Evolutionary conservation across 2,888 invertebrate species (phyloP).

Genomic region (Tetragonisca angustula): DNA sequence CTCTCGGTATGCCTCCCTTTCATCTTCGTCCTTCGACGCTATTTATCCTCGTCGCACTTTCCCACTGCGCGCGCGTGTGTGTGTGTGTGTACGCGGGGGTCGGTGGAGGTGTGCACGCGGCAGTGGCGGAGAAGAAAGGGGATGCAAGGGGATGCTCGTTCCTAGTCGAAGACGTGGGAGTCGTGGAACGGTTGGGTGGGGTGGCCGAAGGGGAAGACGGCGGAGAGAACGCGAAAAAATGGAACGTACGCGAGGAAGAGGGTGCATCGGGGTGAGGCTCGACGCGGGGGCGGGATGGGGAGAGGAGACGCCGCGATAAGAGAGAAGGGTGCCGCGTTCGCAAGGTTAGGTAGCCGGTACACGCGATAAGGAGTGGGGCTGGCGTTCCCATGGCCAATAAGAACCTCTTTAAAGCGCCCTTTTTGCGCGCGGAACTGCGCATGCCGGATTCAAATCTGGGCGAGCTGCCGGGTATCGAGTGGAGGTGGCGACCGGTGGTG

Average conservation of each 20-base stretch:
- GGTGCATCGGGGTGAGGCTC: conserved; percentile 65
- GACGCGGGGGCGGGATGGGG: conserved; percentile 40
- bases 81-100: conserved; percentile 20
- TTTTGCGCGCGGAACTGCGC: conserved; percentile 77
- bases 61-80: not conserved
- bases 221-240: conserved; percentile 37
- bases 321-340: conserved; percentile 68
- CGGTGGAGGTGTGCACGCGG: not conserved
- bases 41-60: conserved; percentile 56
- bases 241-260: conserved; percentile 64
- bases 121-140: not conserved
- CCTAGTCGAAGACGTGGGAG: conserved; percentile 54
- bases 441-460: conserved; percentile 80
- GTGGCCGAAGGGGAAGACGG: conserved; percentile 23
- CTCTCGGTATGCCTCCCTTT: conserved; percentile 29
- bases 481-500: conserved; percentile 59
- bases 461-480: conserved; percentile 64
- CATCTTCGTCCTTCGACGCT: conserved; percentile 54
- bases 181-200: conserved; percentile 79
- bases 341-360: conserved; percentile 76
- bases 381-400: conserved; percentile 82
- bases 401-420: conserved; percentile 82
- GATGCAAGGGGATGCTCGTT: conserved; percentile 70
- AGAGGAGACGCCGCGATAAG: conserved; percentile 68
- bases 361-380: conserved; percentile 75